A percentile compares a stretch with the other conserved stretches of the same genome.
Evolutionary conservation across 2,888 invertebrate genomes (phyloP).

Genomic region (Rotaria macrura): DNA sequence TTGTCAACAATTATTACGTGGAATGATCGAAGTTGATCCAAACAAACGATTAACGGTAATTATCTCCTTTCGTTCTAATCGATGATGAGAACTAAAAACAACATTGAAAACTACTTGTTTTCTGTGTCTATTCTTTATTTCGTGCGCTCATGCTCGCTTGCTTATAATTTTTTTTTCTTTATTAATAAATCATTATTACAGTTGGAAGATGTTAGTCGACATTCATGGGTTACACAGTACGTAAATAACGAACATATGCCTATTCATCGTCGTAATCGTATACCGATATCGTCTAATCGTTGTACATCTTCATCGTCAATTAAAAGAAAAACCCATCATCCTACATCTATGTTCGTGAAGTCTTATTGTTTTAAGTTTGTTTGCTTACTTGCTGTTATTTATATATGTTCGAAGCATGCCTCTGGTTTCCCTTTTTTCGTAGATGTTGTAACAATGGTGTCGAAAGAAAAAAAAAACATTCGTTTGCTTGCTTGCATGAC

Average conservation of each 20-base stretch:
- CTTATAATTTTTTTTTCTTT: not conserved
- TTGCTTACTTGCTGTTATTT: not conserved
- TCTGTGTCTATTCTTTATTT: not conserved
- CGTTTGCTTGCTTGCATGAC: not conserved
- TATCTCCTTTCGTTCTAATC: constrained; percentile 21
- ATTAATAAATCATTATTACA: constrained; percentile 47
- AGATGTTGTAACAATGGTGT: not conserved
- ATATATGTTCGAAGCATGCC: not conserved
- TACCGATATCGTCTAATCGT: not conserved
- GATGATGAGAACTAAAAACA: too few relatives aligned
- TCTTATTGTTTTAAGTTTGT: not conserved
- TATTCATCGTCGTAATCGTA: constrained; percentile 1
- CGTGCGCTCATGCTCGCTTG: not conserved
- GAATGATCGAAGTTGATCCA: constrained; percentile 98
- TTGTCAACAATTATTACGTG: constrained; percentile 86
- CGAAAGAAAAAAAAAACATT: not conserved
- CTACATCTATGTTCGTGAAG: not conserved
- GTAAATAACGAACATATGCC: constrained; percentile 37
- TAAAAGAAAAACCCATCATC: not conserved
- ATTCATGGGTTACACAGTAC: constrained; percentile 87
- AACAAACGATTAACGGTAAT: constrained; percentile 85
- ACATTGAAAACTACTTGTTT: not conserved
- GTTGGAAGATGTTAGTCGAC: constrained; percentile 88
- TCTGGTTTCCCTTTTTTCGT: not conserved
- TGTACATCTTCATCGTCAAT: not conserved